Percentiles rank a stretch among this genome's conserved stretches.
Evolutionary conservation across 1,140 invertebrate species (phyloP).

Genomic region (Euwallacea fornicatus): DNA sequence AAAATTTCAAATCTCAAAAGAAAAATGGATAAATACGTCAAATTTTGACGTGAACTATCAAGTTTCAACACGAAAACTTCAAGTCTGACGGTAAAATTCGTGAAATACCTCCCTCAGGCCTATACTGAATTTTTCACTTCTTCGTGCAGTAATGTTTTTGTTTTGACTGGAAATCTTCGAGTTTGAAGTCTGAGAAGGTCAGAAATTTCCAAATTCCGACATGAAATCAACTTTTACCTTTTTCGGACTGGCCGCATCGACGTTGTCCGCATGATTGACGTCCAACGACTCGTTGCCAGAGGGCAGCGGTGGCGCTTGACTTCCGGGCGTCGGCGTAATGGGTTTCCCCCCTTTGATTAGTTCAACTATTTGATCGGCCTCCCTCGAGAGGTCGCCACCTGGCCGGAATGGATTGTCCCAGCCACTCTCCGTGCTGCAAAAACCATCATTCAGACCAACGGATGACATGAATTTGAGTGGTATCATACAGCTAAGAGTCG

Average conservation of each 20-base stretch:
- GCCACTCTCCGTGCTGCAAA: conserved; percentile 86
- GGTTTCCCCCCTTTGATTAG: conserved; percentile 88
- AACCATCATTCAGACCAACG: too few relatives aligned
- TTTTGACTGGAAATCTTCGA: too few relatives aligned
- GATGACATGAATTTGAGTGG: not conserved
- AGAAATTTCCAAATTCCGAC: too few relatives aligned
- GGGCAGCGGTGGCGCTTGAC: conserved; percentile 42
- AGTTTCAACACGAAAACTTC: too few relatives aligned
- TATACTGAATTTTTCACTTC: too few relatives aligned
- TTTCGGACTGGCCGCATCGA: conserved; percentile 29
- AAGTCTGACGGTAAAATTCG: too few relatives aligned
- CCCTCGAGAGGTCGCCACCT: conserved; percentile 89
- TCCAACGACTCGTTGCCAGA: conserved; percentile 42
- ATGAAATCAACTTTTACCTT: conserved; percentile 11
- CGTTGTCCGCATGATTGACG: conserved; percentile 32
- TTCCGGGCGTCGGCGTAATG: conserved; percentile 67
- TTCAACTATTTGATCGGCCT: conserved; percentile 95
- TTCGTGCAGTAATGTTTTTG: too few relatives aligned
- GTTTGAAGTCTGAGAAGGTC: too few relatives aligned
- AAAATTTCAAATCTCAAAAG: too few relatives aligned
- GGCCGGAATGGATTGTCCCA: conserved; percentile 98
- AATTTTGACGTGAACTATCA: too few relatives aligned
- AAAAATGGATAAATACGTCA: too few relatives aligned
- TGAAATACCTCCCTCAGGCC: too few relatives aligned
- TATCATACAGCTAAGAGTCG: not conserved